Percentiles rank a stretch among this genome's conserved stretches.
These are phyloP conservation scores for Dendrolimus houi DNA, from an alignment of 2,888 invertebrate species.

Conservation along the genomic window DNA sequence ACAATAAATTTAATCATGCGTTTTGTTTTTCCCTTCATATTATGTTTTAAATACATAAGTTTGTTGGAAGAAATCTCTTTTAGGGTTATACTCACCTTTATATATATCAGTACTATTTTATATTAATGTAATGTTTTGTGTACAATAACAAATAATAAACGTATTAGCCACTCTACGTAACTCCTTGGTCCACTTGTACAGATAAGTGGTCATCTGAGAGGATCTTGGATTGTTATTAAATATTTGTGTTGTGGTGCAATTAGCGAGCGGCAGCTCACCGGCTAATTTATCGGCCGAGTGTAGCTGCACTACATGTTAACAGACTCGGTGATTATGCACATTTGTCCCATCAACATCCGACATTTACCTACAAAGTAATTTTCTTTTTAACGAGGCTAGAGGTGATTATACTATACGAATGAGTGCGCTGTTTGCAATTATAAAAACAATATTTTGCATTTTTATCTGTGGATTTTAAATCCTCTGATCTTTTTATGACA, in stretches of 20 bases:
- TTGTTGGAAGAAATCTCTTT: not conserved
- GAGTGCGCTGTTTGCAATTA: not conserved
- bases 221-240: constrained; percentile 74
- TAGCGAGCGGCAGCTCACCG: constrained; percentile 61
- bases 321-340: not conserved
- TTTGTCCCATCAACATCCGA: not conserved
- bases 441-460: no score
- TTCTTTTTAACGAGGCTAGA: not conserved
- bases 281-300: constrained; percentile 55
- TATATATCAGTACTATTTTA: not conserved
- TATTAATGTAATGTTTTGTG: no score
- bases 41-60: no score
- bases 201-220: constrained; percentile 70
- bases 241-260: constrained; percentile 74
- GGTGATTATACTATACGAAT: not conserved
- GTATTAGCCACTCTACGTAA: constrained; percentile 25
- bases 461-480: no score
- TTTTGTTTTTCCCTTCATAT: no score
- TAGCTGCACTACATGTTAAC: not conserved
- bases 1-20: no score
- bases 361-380: not conserved
- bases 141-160: not conserved
- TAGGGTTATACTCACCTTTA: not conserved
- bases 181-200: constrained; percentile 41
- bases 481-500: no score